These are phyloP conservation scores for Orthonyx spaldingii DNA, from an alignment of 2,113 vertebrate species.

Conservation along the genomic window DNA sequence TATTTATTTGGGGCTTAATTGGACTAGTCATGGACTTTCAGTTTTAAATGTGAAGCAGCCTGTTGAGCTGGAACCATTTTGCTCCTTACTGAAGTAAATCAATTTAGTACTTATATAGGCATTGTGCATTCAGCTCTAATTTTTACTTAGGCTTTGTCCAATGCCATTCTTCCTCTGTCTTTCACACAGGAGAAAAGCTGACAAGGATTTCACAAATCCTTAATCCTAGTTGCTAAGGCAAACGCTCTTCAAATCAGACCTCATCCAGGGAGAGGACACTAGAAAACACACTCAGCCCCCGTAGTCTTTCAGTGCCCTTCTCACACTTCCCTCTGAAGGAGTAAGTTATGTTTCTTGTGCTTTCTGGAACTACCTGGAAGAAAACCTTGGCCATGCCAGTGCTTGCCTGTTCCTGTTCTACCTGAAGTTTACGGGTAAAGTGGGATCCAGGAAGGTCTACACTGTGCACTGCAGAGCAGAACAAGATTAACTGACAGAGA, in stretches of 20 bases:
- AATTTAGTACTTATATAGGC: background rate
- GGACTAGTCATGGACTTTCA: background rate
- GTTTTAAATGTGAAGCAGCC: background rate
- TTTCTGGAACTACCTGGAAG: background rate
- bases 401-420: background rate
- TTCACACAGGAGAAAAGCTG: background rate
- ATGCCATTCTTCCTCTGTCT: background rate
- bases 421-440: background rate
- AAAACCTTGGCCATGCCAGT: background rate
- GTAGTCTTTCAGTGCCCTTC: background rate
- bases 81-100: background rate
- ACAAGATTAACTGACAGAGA: background rate
- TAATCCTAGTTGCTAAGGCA: background rate
- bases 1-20: background rate
- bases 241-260: background rate
- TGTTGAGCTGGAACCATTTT: background rate
- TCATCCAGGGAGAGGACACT: background rate
- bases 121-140: background rate
- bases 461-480: background rate
- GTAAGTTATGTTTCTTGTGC: background rate
- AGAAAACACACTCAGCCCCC: background rate
- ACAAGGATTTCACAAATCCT: background rate
- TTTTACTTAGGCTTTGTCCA: background rate
- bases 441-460: background rate
- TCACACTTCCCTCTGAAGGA: background rate